phyloP scores from a whole-genome alignment of 2,888 invertebrate genomes.

The Leptinotarsa tumamoca region DNA sequence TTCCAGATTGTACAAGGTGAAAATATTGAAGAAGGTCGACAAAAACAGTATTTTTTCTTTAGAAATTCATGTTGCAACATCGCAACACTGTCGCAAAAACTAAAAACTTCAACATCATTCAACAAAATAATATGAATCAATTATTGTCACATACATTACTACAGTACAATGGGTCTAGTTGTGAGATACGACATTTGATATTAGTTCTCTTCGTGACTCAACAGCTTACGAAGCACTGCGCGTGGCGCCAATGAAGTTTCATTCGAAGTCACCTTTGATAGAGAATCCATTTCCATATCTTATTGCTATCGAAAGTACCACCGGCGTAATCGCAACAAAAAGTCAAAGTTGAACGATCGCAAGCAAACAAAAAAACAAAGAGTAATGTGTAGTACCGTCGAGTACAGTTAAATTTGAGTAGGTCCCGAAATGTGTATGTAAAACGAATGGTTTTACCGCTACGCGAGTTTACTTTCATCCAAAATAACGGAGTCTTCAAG shows the following conservation, averaged over 20 bases:
- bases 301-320: constrained; percentile 26
- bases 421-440: constrained; percentile 47
- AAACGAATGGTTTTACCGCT: constrained; percentile 50
- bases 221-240: background rate
- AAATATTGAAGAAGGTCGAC: no score
- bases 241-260: background rate
- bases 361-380: constrained; percentile 19
- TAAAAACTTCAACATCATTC: no score
- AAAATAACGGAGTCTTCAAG: constrained; percentile 48
- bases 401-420: constrained; percentile 42
- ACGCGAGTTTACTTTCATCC: constrained; percentile 55
- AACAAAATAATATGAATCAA: no score
- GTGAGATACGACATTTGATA: no score
- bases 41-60: no score
- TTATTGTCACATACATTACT: no score
- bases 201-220: no score
- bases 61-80: no score
- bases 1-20: no score
- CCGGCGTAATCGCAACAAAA: constrained; percentile 24
- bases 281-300: background rate
- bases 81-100: no score
- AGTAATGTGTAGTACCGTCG: constrained; percentile 22
- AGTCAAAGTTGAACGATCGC: constrained; percentile 41
- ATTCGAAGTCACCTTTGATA: background rate
- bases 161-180: no score